Evolutionary conservation across 2,888 invertebrate species (phyloP), one percentile per base, ranked within the genome.

Genomic region (Hypomecis punctinalis): DNA sequence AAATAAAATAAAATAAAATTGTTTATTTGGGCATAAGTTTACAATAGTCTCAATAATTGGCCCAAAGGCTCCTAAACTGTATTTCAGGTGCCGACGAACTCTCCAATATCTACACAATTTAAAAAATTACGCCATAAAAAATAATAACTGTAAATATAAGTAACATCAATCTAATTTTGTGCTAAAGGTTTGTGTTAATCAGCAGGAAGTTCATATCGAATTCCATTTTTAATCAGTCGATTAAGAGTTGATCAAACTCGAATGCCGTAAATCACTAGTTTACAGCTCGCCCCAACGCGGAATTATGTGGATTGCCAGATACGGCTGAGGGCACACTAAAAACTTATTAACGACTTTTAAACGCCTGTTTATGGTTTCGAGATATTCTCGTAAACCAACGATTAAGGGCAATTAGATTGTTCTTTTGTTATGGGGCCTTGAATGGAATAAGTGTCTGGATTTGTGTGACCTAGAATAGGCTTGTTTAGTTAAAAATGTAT

Each of bases 301-400:
- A 80, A 82, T 82, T 76, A 79, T 76, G 72, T 72, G 76, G 76
- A 79, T 79, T 74, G 47, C 70, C 52, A 74, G 73, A 78, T 82
- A 77, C 78, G 67, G 73, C 68, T 75, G 69, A 74, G 79, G 71
- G 76, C 55, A 73, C 70, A 79, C 79, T 81, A 75, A 79, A 76
- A 81, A 81, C 76, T 82, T 82, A 79, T 79, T 80, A 79, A 82
- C 76, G 81, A 73, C 76, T 66, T 66, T 76, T 70, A 63, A 70
- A 76, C 68, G 73, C 75, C 78, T 81, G 81, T 81, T 81, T 82
- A 81, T 74, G 69, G 70, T 73, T 60, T 71, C 62, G 71, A 71
- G 70, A 66, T 67, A 63, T 47, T 23, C 23, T 56, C 56, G 56
- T 56, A 56, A 72, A 66, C 71, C 70, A 71, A 66, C 73, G 74